Conservation (phyloP, 1,140 invertebrate genomes). For the Bombus sibiricus region DNA sequence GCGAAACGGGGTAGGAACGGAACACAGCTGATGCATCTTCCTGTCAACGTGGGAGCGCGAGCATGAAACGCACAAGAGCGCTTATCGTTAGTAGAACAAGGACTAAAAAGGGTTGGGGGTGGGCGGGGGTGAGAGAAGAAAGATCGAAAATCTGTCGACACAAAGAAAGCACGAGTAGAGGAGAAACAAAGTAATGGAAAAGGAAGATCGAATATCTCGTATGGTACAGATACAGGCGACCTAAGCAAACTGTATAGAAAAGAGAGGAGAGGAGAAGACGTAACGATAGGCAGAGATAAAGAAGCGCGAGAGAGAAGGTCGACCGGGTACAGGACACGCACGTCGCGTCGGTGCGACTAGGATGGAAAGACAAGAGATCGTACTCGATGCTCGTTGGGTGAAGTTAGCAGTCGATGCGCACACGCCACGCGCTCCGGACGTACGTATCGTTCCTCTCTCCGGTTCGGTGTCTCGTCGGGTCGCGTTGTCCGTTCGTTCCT, state of each 20-base stretch:
- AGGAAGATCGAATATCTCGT: conserved; percentile 1
- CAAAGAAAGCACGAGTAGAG: background rate
- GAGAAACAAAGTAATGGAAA: background rate
- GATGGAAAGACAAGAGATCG: conserved; percentile 48
- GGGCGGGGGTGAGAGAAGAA: accelerated
- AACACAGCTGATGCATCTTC: conserved; percentile 40
- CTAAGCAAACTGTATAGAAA: too few relatives aligned
- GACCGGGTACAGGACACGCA: conserved; percentile 28
- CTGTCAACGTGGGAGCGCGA: conserved; percentile 16
- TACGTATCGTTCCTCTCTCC: conserved; percentile 48
- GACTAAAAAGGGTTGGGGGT: background rate
- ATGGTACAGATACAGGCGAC: background rate
- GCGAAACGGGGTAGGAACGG: conserved; percentile 7
- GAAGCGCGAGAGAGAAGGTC: conserved; percentile 42
- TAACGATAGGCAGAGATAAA: conserved; percentile 54
- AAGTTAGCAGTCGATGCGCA: conserved; percentile 82
- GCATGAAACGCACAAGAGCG: conserved; percentile 18
- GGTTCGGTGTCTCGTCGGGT: background rate
- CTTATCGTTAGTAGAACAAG: conserved; percentile 4
- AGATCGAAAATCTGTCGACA: conserved; percentile 9
- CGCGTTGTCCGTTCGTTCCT: conserved; percentile 8
- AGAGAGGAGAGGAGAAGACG: conserved; percentile 15
- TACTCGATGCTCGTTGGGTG: conserved; percentile 71
- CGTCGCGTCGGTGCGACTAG: conserved; percentile 13
- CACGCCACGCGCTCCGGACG: conserved; percentile 79